phyloP scores from a whole-genome alignment of 2,888 invertebrate genomes.

The Andrena hattorfiana region DNA sequence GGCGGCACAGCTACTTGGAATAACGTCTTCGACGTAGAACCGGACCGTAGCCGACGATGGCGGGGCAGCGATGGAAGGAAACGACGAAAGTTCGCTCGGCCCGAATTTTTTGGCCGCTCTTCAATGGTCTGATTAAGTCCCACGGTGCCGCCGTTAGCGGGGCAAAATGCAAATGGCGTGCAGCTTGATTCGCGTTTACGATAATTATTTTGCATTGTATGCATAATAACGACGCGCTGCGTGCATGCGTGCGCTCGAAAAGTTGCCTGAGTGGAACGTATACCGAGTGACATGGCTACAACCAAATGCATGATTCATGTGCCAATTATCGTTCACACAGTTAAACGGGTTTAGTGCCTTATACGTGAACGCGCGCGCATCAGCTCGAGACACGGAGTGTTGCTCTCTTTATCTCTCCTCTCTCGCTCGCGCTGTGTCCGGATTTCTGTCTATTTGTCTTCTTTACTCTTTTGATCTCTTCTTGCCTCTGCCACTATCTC shows the following conservation, averaged over 20 bases:
- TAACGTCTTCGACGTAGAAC: no score
- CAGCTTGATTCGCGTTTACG: conserved; percentile 71
- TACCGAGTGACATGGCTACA: conserved; percentile 69
- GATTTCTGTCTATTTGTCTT: conserved; percentile 13
- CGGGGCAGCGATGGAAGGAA: background rate
- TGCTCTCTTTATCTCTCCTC: background rate
- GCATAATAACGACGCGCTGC: conserved; percentile 70
- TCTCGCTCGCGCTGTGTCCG: background rate
- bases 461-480: conserved; percentile 16
- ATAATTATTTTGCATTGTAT: conserved; percentile 79
- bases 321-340: conserved; percentile 80
- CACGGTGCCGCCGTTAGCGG: conserved; percentile 33
- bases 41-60: no score
- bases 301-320: conserved; percentile 80
- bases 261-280: conserved; percentile 54
- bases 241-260: conserved; percentile 53
- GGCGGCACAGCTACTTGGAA: background rate
- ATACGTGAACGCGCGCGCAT: conserved; percentile 18
- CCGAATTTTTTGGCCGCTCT: conserved; percentile 12
- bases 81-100: background rate
- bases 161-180: conserved; percentile 63
- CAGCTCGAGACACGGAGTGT: background rate
- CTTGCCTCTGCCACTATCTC: conserved; percentile 12
- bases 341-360: conserved; percentile 62
- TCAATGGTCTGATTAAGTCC: conserved; percentile 39